Base-by-base conservation (phyloP, 2,888 invertebrate species). In the Apotomis betuletana region DNA sequence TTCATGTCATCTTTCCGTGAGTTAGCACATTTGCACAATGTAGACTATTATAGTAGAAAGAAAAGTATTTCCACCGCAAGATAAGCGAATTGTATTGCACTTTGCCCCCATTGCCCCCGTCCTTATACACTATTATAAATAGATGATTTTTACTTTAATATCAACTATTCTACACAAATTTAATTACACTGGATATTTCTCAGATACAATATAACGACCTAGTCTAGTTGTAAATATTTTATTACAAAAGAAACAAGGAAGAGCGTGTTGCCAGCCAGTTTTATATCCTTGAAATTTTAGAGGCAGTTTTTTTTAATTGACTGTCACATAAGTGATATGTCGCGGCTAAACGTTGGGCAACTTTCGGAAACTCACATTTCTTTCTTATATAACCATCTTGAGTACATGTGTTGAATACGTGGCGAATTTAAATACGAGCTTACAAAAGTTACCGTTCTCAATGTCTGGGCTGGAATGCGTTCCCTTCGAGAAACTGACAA, bases 281-380 rank as follows among this genome's bases (percentile, higher is more conserved):
- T 76, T 68, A 58, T 74, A 65, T 72, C 69, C 73, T 68, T 74
- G 79, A 75, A 74, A 75, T 75, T 74, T 69, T 76, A 74, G 80
- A 78, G 85, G 83, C 85, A 86, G 84, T 86, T 81, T 78, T 79
- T 79, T 76, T 79, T 92, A 91, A 92, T 90, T 92, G 91, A 92
- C 91, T 82, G 87, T 87, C 89, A 88, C 79, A 81, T 84, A 82
- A 86, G 90, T 88, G 90, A 91, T 90, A 88, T 89, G 90, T 87
- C 87, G 85, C 85, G 84, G 85, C 84, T 86, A 74, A 65, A 76
- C 74, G 64, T 54, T 36, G 73, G 65, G 65, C 27, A 4, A 46
- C 55, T 63, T 74, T 77, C 75, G 76, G 68, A 70, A 62, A 64
- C 75, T 75, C 74, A 62, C 74, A 52, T 69, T 49, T 72, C 38